phyloP scores from a whole-genome alignment of 2,888 invertebrate genomes.

The Poecilus cupreus region DNA sequence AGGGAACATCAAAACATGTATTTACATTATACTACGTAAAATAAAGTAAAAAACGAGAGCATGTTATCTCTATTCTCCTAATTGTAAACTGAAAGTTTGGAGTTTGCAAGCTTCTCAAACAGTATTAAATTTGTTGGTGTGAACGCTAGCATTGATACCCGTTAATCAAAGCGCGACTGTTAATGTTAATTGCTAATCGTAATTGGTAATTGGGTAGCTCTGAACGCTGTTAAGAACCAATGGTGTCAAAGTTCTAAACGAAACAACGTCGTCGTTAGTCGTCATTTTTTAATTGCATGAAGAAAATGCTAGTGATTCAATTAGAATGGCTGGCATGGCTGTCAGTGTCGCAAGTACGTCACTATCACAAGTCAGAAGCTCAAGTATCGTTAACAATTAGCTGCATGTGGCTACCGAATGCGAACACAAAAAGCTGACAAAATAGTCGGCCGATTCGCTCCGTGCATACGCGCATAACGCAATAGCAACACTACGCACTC shows the following conservation, averaged over 20 bases:
- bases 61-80: too few relatives aligned
- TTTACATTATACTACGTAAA: too few relatives aligned
- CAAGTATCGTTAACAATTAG: slow-evolving; percentile 25
- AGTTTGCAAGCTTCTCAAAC: too few relatives aligned
- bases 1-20: too few relatives aligned
- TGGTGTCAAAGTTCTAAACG: not conserved
- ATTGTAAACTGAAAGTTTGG: too few relatives aligned
- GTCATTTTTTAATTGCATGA: not conserved
- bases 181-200: too few relatives aligned
- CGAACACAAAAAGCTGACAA: slow-evolving; percentile 11
- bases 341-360: not conserved
- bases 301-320: slow-evolving; percentile 7
- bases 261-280: not conserved
- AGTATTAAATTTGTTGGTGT: too few relatives aligned
- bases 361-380: not conserved
- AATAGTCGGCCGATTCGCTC: slow-evolving; percentile 12
- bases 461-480: slow-evolving; percentile 17
- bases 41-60: too few relatives aligned
- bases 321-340: slow-evolving; percentile 14
- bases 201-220: too few relatives aligned
- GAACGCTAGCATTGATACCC: too few relatives aligned
- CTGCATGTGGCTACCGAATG: slow-evolving; percentile 45
- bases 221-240: too few relatives aligned
- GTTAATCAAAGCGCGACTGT: too few relatives aligned
- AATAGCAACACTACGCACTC: slow-evolving; percentile 29